Conservation (phyloP, 2,888 invertebrate species). For the Melinaea marsaeus region DNA sequence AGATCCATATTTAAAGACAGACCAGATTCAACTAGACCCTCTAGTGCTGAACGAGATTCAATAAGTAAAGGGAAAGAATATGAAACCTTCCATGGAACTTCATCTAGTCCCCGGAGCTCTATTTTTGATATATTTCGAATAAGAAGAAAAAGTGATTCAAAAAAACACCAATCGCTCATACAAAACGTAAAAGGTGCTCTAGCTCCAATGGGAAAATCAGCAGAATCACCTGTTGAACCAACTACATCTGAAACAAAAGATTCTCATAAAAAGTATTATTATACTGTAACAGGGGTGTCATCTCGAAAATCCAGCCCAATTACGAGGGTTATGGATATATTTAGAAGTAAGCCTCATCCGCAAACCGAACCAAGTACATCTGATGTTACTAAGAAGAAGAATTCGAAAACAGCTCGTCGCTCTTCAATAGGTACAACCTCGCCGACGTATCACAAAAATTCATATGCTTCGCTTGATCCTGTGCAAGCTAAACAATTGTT, state of each 20-base stretch:
- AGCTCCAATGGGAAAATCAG: constrained; percentile 48
- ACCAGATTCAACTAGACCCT: constrained; percentile 57
- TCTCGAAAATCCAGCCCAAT: constrained; percentile 72
- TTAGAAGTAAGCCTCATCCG: constrained; percentile 62
- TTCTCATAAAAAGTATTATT: constrained; percentile 72
- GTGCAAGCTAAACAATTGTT: constrained; percentile 70
- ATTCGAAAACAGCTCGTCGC: constrained; percentile 57
- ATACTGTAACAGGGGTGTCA: constrained; percentile 72
- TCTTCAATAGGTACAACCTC: constrained; percentile 72
- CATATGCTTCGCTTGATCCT: constrained; percentile 70
- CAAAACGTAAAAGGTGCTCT: constrained; percentile 50
- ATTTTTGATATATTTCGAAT: constrained; percentile 74
- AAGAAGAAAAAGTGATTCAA: constrained; percentile 71
- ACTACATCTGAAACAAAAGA: constrained; percentile 56
- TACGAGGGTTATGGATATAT: constrained; percentile 73
- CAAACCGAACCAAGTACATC: constrained; percentile 50
- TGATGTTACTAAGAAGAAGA: constrained; percentile 64
- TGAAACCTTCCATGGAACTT: constrained; percentile 73
- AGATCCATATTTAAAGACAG: constrained; percentile 69
- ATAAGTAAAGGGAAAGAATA: constrained; percentile 57
- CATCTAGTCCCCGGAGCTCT: constrained; percentile 71
- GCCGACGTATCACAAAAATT: constrained; percentile 72
- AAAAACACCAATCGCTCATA: constrained; percentile 58
- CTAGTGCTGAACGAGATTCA: constrained; percentile 65
- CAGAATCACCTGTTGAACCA: constrained; percentile 59